Base-by-base conservation (phyloP, 2,888 invertebrate species). In the Seira musarum region DNA sequence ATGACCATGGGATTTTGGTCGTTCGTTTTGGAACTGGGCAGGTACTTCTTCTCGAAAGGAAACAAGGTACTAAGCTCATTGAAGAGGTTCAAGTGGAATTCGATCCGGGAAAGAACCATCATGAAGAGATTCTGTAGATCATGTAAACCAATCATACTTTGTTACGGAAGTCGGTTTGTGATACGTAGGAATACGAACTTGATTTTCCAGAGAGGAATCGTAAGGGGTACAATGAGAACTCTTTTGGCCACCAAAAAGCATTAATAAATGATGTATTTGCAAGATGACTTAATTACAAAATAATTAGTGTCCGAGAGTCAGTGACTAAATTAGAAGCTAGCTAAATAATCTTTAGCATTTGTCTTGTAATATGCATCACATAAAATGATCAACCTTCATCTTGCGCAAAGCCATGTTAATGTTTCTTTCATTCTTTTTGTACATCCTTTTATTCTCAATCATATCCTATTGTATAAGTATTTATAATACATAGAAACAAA, bases 51-150 rank as follows among this genome's bases (percentile, higher is more conserved):
- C 17, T 15, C 35, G 1, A 61, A 21, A 5, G 57, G 60, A 17
- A 57, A 30, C 6, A 69, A 25, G 22, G 53, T 69, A n/a, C 8
- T 57, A 3, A 25, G 24, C 2, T 69, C 57, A 6, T 70, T 57
- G 70, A 70, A 25, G 10, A 15, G 21, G 1, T 1, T n/a, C 13
- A 57, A 57, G 1, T 70, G 57, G 60, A 21, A 30, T 0, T 22
- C 10, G 24, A n/a, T 3, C 6, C 6, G n/a, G 2, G 60, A 60
- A n/a, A 57, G 30, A 6, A 24, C 1, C 17, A 13, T 70, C n/a
- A 70, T 70, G 70, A 24, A 30, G n/a, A 70, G 6, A 25, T 70
- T 70, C 60, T 17, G 19, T 21, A 24, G 13, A 17, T 60, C 60
- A 3, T 60, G 70, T 17, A 24, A 61, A 10, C 60, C 30, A 2